phyloP scores from a whole-genome alignment of 2,888 invertebrate genomes.

The Alloscopus bannaensis region DNA sequence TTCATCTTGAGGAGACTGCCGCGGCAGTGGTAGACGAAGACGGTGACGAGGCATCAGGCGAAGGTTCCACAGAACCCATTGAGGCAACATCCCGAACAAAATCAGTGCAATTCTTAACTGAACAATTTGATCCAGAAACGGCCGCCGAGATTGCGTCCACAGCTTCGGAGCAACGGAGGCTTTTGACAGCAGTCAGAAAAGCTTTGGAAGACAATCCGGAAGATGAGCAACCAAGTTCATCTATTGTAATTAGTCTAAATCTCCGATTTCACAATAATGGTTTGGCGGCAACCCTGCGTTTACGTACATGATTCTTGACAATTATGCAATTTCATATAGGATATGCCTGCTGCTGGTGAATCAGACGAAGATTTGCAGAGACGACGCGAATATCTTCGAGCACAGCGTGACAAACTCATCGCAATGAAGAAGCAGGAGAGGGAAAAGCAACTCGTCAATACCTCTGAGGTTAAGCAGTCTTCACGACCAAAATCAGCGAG shows the following conservation, averaged over 20 bases:
- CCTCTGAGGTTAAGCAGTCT: conserved; percentile 76
- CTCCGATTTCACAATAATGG: neutral
- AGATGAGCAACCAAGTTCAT: conserved; percentile 18
- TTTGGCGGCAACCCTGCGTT: no score
- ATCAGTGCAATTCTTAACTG: conserved; percentile 13
- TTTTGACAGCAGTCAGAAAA: conserved; percentile 68
- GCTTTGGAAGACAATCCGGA: conserved; percentile 64
- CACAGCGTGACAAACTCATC: conserved; percentile 93
- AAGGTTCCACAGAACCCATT: neutral
- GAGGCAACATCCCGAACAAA: neutral
- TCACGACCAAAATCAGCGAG: conserved; percentile 84
- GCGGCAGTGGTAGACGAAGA: conserved; percentile 43
- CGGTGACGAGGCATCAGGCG: neutral
- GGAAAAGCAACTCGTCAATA: conserved; percentile 83
- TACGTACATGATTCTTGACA: neutral
- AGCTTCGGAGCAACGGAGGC: conserved; percentile 70
- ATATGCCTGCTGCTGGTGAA: conserved; percentile 41
- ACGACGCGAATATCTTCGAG: conserved; percentile 89
- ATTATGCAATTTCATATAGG: conserved; percentile 25
- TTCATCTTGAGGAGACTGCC: conserved; percentile 66
- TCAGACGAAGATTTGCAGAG: conserved; percentile 81
- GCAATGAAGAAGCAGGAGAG: conserved; percentile 92
- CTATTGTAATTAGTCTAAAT: conserved; percentile 40
- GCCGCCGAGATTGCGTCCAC: conserved; percentile 62
- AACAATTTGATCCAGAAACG: conserved; percentile 59